These are phyloP conservation scores for Anastrepha obliqua DNA, from an alignment of 1,140 invertebrate species.

Conservation along the genomic window DNA sequence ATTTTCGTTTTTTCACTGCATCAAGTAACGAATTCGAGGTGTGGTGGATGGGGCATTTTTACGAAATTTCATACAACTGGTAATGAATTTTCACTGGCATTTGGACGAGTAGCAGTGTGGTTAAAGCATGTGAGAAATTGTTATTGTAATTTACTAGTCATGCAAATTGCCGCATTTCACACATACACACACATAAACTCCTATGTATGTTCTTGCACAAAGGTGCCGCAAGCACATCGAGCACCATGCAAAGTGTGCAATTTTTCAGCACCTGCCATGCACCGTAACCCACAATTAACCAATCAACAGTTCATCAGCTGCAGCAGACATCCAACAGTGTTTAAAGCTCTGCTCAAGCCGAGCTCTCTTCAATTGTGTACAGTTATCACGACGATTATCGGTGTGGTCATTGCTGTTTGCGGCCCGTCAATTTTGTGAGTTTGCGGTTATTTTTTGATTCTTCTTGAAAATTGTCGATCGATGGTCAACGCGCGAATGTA, in stretches of 20 bases:
- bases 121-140: neutral
- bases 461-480: neutral
- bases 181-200: neutral
- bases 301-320: conserved; percentile 43
- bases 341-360: neutral
- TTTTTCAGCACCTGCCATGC: neutral
- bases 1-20: neutral
- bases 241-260: neutral
- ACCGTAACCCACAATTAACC: conserved; percentile 36
- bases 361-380: neutral
- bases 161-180: neutral
- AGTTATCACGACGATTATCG: neutral
- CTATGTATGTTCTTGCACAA: neutral
- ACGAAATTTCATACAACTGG: neutral
- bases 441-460: neutral
- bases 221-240: neutral
- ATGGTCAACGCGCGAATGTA: neutral
- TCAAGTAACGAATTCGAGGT: neutral
- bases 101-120: too few species aligned
- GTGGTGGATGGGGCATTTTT: neutral
- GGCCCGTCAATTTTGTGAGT: neutral
- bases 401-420: neutral
- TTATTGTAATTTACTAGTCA: neutral
- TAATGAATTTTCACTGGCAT: conserved; percentile 2
- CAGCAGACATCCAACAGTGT: neutral